Percentiles rank a stretch among this genome's conserved stretches.
These are phyloP conservation scores for Leptopterna dolabrata DNA, from an alignment of 2,888 invertebrate genomes.

Conservation along the genomic window DNA sequence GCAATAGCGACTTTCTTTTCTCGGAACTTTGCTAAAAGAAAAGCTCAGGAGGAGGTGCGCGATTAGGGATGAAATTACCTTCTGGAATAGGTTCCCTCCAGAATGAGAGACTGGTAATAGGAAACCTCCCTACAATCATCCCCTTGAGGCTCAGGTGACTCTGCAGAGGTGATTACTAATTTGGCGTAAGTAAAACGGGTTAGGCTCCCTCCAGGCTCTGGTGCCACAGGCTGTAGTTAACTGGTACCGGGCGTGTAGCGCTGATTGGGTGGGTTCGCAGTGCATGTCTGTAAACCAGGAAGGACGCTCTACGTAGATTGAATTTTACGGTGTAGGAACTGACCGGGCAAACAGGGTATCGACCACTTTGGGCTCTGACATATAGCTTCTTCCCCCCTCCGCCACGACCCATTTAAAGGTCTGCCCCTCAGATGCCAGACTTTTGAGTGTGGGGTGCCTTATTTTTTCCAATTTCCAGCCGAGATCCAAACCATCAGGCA, in stretches of 20 bases:
- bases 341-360: slow-evolving; percentile 31
- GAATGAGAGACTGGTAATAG: slow-evolving; percentile 16
- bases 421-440: too few relatives aligned
- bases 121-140: background rate
- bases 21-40: too few relatives aligned
- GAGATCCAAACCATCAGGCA: too few relatives aligned
- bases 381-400: background rate
- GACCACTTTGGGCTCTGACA: slow-evolving; percentile 12
- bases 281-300: slow-evolving; percentile 3
- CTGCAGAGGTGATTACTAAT: background rate
- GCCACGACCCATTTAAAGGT: too few relatives aligned
- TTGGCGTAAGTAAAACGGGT: slow-evolving; percentile 5
- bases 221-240: background rate
- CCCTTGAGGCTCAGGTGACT: slow-evolving; percentile 6
- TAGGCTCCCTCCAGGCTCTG: background rate
- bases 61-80: slow-evolving; percentile 34
- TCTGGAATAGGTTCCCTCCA: slow-evolving; percentile 1
- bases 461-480: too few relatives aligned
- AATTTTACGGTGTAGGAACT: slow-evolving; percentile 25
- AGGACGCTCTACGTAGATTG: background rate
- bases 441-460: too few relatives aligned
- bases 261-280: slow-evolving; percentile 1
- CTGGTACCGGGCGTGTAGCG: background rate
- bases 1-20: too few relatives aligned
- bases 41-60: background rate